Base-by-base conservation (phyloP, 2,888 invertebrate genomes). In the Scaptomyza caliginosa region DNA sequence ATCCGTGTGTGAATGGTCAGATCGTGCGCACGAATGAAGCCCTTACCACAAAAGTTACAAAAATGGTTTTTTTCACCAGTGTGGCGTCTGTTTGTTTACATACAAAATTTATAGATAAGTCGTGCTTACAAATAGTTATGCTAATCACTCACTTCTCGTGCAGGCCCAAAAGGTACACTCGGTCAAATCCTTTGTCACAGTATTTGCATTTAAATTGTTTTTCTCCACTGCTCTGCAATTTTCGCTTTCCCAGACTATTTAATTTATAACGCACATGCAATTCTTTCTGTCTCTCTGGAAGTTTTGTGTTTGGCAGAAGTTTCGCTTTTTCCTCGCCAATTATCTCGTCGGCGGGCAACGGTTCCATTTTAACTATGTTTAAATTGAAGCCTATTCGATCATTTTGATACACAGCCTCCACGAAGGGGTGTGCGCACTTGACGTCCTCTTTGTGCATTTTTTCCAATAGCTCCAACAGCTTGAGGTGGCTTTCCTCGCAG, bases 171-270 rank as follows among this genome's bases (percentile, higher is more conserved):
- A 93, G 93, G 2, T 93, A 93, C 0, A 92, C 91, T 32, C 93
- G 86, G 0, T 92, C 92, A 77, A 93, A 93, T 54, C 89, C 93
- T 88, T 93, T 93, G 16, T 91, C 92, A 65, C 93, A 93, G 77
- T 90, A 93, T 86, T 92, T 92, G 74, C 93, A 93, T 74, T 93
- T 93, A 73, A 92, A 93, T 0, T 92, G 93, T 67, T 93, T 93
- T 68, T 93, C 93, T 0, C 92, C 93, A 17, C 92, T 89, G 81
- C 92, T 93, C 40, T 92, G 85, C 34, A 93, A 77, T 92, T 92
- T 92, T 67, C 93, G 93, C 17, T 92, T 92, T 11, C 92, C 91
- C 24, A 93, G 81, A 74, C 92, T 93, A 81, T 93, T 93, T 42
- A 92, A 92, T 24, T 92, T 85, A 30, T 92, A 11, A 3, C 3